A percentile compares a stretch with the other conserved stretches of the same genome.
phyloP scores from a whole-genome alignment of 2,113 vertebrate species.

The Myocastor coypus region DNA sequence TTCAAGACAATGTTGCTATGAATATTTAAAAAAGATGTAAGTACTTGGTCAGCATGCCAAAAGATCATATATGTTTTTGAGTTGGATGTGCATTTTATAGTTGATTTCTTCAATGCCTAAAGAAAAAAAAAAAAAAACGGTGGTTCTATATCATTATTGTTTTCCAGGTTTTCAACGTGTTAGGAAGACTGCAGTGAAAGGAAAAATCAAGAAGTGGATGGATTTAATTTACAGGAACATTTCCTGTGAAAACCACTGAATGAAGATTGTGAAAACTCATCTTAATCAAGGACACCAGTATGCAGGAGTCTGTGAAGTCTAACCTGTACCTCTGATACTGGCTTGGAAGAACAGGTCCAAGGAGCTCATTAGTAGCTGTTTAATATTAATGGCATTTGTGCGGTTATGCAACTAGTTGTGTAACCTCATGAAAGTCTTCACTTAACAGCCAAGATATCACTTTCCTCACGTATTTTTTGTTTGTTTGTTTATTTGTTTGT shows the following conservation, averaged over 20 bases:
- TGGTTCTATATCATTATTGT: not conserved
- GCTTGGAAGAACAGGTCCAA: not conserved
- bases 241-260: not conserved
- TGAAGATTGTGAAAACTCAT: not conserved
- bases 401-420: not conserved
- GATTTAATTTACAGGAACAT: not conserved
- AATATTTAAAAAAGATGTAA: not conserved
- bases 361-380: not conserved
- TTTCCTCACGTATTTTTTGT: not conserved
- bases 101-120: not conserved
- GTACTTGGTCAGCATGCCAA: no score
- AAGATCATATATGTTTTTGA: not conserved
- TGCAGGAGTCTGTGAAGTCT: not conserved
- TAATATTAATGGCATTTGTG: not conserved
- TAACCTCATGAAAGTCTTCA: not conserved
- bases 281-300: not conserved
- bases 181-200: not conserved
- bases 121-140: not conserved
- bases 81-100: not conserved
- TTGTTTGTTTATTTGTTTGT: no score
- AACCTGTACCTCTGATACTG: not conserved
- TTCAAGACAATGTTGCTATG: not conserved
- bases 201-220: not conserved
- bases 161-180: not conserved
- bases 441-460: not conserved